A percentile compares a stretch with the other conserved stretches of the same genome.
These are phyloP conservation scores for Spheniscus humboldti DNA, from an alignment of 2,797 vertebrate species.

Conservation along the genomic window DNA sequence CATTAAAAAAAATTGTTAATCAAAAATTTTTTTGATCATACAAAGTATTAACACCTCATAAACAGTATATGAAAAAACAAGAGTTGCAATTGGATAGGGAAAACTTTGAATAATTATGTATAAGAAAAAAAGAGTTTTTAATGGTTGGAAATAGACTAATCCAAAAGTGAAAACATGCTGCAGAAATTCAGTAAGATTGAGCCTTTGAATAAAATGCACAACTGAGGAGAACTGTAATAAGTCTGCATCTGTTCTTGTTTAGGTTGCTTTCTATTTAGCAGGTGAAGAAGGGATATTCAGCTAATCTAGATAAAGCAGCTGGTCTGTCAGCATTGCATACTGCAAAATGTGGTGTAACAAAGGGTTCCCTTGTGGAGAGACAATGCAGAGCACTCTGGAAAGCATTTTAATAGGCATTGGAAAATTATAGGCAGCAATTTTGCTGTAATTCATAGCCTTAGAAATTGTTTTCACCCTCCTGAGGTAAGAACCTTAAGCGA, in stretches of 20 bases:
- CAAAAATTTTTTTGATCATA: neutral
- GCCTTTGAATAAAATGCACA: neutral
- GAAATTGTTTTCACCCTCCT: neutral
- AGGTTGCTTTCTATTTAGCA: neutral
- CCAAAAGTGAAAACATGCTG: neutral
- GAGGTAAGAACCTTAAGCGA: neutral
- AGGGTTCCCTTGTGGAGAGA: neutral
- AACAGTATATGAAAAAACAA: neutral
- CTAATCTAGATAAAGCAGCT: neutral
- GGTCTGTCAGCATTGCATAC: neutral
- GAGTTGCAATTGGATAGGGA: neutral
- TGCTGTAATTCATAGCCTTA: neutral
- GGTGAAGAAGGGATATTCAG: neutral
- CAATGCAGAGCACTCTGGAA: neutral
- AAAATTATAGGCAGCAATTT: neutral
- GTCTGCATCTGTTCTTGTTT: neutral
- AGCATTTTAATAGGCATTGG: neutral
- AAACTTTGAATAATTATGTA: neutral
- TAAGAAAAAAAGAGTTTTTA: neutral
- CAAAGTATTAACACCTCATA: neutral
- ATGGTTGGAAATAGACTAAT: neutral
- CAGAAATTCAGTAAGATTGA: neutral
- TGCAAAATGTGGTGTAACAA: neutral
- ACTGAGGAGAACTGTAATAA: neutral
- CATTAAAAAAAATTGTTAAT: neutral